Conservation (phyloP, 30 jellyfish, hydroid and myxozoan species). For the Aurelia aurita region DNA sequence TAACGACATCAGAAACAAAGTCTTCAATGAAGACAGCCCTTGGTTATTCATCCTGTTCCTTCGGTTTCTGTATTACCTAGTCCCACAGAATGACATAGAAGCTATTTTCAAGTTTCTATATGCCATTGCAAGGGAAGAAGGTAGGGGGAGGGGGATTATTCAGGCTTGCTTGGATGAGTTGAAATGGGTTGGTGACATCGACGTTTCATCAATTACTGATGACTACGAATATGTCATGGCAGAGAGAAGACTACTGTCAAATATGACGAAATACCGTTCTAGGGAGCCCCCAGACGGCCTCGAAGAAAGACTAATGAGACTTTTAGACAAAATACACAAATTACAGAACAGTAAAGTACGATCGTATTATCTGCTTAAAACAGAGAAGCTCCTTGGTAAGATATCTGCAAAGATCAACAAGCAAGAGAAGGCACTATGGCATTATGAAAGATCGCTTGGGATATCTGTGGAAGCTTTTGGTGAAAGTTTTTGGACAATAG, state of each 20-base stretch:
- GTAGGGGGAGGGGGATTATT: neutral
- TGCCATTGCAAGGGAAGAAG: neutral
- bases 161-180: constrained; percentile 14
- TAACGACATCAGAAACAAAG: no score
- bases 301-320: neutral
- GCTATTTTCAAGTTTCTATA: constrained; percentile 4
- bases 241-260: constrained; percentile 1
- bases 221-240: constrained; percentile 5
- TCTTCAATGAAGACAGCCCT: neutral
- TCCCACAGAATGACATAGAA: neutral
- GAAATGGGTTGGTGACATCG: neutral
- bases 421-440: neutral
- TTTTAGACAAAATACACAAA: neutral
- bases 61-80: constrained; percentile 6
- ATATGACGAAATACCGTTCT: no score
- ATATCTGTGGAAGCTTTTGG: constrained; percentile 8
- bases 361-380: neutral
- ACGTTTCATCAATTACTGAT: neutral
- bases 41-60: constrained; percentile 3
- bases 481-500: constrained; percentile 27
- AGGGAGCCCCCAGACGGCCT: neutral
- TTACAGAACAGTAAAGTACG: neutral
- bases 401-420: neutral
- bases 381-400: constrained; percentile 1
- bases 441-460: neutral